Evolutionary conservation across 2,888 invertebrate species (phyloP), one percentile per base, ranked within the genome.

Genomic region (Limnephilus marmoratus): DNA sequence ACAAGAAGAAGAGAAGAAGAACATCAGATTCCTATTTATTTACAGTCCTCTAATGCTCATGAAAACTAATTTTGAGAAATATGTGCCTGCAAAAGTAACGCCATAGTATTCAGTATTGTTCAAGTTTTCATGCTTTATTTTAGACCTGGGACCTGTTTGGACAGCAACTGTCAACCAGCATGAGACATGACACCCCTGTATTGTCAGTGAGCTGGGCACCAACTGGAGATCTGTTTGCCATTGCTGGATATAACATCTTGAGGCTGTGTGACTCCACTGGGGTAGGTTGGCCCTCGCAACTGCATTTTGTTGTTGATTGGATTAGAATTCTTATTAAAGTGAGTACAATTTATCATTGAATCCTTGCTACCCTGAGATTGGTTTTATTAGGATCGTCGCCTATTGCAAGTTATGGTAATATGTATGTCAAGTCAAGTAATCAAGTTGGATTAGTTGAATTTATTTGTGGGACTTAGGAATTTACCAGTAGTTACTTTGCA

Each of bases 221-320:
- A 0, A 98, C 98, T 94, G 99, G 99, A 5, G 98, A 98, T 94
- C 96, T 98, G 93, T 99, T 99, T 95, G 98, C 98, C 83, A 97
- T 99, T 86, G 99, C 99, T 29, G 98, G 99, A 15, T 99, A 98
- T 95, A 99, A 99, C 95, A 98, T 98, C 18, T 96, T 99, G 18
- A 97, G 99, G 92, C 96, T 99, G 0, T 99, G 99, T 95, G 99
- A 99, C 95, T 98, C 98, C 95, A 98, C 98, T 92, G 99, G 99
- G 94, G 99, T 99, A 96, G 96, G 97, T 95, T 68, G 53, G 18
- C 7, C 53, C 53, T 53, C 18, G 53, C 5, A 18, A 18, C 53
- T 53, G 68, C 9, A 2, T 9, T 0, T n/a, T 68, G 9, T 24
- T 18, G 18, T 68, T 68, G 7, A 68, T 24, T 68, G 68, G 4